Evolutionary conservation across 2,888 invertebrate species (phyloP), one percentile per base, ranked within the genome.

Genomic region (Eristalis intricaria): DNA sequence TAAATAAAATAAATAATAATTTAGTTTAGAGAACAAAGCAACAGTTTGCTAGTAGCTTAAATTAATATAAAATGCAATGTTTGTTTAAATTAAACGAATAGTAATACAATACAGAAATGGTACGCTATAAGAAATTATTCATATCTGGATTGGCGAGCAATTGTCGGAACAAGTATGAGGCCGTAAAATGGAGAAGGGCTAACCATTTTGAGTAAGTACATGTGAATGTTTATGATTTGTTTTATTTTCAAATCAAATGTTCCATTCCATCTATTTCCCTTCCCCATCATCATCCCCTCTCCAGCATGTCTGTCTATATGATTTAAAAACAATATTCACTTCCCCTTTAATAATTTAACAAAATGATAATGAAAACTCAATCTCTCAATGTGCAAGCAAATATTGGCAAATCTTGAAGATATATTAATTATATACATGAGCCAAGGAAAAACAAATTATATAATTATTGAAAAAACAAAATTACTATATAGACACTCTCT

Each of bases 61-160:
- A 79, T 22, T 77, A 84, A 81, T 50, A 60, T 82, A 75, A n/a
- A 32, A 50, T 69, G 58, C 74, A 85, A 73, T 85, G 68, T 85
- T 85, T 81, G 82, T 82, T 82, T 83, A 86, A 86, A 78, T 86
- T 86, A 86, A 86, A 86, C 83, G 86, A 83, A 86, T 78, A 79
- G 71, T 68, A 50, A 61, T 26, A 84, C 40, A 63, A 74, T 22
- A 65, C 13, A 10, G 23, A 11, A 73, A 43, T 38, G 32, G 13
- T 69, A 69, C 23, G 35, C 56, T 69, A 38, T 64, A 75, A 69
- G 69, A 77, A 69, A 66, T 50, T 77, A 82, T 83, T 86, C 86
- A 83, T 82, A 83, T 78, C 70, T 81, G 73, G 73, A 81, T 8
- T 60, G 38, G 43, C 66, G 61, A 32, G 32, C 1, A 32, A 8